Base-by-base conservation (phyloP, 1,140 invertebrate species). In the Brachionus sp. region DNA sequence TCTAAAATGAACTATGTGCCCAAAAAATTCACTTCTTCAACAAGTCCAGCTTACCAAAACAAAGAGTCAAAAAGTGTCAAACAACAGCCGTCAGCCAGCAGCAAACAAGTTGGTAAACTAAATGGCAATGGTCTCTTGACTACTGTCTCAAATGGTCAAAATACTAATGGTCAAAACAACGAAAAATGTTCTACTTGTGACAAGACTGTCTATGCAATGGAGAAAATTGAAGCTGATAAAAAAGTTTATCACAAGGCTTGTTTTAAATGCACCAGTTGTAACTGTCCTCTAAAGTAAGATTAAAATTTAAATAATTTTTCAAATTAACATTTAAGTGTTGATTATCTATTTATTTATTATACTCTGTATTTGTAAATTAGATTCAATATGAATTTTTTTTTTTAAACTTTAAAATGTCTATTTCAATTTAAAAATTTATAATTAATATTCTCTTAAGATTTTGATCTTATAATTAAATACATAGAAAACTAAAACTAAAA, bases 191-290 rank as follows among this genome's bases (percentile, higher is more conserved):
- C 80, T 39, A 85, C 86, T 57, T 88, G 87, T 82, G 84, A 77
- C 37, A 88, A 88, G 73, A 85, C 85, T 37, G 88, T 88, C 23
- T 88, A 88, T 84, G 86, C 86, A 12, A 87, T 88, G 53, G 87
- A 88, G 50, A 85, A 84, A 75, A 75, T 89, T 35, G 73, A 86
- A 39, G 86, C 85, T 33, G 86, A 86, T 66, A 89, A 88, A 75
- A 83, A 85, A 62, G 53, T 86, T 10, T 88, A 88, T 83, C 87
- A 88, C 70, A 86, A 86, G 73, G 44, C 78, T 23, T 88, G 87
- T 80, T 88, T 88, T 82, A 86, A 86, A 70, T 88, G 87, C 84
- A 84, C 62, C 19, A 88, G 85, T 42, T 88, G 87, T 73, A 83
- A 73, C n/a, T 86, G 87, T 42, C 86, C 85, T 75, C 83, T 88